Evolutionary conservation across 2,797 vertebrate species (phyloP).

Genomic region (Molothrus ater): DNA sequence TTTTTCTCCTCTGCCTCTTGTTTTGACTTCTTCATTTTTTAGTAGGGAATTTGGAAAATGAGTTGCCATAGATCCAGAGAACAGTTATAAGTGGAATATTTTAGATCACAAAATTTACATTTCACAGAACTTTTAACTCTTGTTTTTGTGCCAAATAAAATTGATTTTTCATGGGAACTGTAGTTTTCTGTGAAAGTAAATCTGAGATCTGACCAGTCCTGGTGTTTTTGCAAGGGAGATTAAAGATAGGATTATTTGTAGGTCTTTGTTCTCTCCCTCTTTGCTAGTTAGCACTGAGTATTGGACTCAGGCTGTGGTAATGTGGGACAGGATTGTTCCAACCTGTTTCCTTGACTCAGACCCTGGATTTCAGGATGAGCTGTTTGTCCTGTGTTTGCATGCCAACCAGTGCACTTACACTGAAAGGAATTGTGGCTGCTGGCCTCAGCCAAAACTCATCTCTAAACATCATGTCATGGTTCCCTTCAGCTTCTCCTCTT

Average conservation of each 20-base stretch:
- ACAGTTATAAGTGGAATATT: not conserved
- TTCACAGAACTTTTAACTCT: not conserved
- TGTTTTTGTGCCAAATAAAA: not conserved
- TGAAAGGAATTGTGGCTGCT: not conserved
- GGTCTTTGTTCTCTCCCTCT: not conserved
- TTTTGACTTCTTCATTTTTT: not conserved
- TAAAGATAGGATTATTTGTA: not conserved
- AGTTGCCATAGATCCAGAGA: not conserved
- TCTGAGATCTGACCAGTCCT: not conserved
- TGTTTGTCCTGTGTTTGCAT: not conserved
- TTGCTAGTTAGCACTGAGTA: not conserved
- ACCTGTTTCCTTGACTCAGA: not conserved
- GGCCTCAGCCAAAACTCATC: not conserved
- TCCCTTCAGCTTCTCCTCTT: not conserved
- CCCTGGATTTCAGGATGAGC: not conserved
- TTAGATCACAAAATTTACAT: not conserved
- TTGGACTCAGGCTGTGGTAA: not conserved
- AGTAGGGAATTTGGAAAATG: not conserved
- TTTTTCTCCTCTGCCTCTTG: conserved; percentile 4
- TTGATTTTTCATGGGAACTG: not conserved
- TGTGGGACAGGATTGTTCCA: not conserved
- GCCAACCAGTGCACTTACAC: not conserved
- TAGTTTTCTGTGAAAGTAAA: not conserved
- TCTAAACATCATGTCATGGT: not conserved
- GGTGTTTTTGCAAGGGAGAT: not conserved